Evolutionary conservation across 2,797 vertebrate genomes (phyloP).

Genomic region (Crocodylus rhombifer): DNA sequence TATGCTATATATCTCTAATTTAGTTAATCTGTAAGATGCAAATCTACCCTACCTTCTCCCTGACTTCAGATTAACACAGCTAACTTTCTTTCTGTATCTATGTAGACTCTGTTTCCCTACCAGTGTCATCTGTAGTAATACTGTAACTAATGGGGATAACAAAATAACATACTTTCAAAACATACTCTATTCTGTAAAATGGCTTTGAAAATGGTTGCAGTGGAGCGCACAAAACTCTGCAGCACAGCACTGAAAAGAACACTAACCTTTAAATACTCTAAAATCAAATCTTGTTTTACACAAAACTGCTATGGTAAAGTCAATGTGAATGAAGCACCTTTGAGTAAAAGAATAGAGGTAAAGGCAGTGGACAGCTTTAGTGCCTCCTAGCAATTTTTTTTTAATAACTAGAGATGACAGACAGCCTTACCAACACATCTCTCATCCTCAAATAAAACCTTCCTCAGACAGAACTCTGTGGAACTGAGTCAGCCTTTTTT

Average conservation of each 20-base stretch:
- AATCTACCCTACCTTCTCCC: no score
- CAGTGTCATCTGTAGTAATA: accelerated
- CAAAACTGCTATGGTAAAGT: conserved; percentile 49
- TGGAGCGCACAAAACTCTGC: background rate
- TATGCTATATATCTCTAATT: no score
- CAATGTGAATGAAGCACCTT: conserved; percentile 66
- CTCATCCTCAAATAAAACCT: conserved; percentile 78
- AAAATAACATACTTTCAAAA: background rate
- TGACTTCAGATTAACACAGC: no score
- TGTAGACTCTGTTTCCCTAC: background rate
- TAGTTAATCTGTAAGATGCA: no score
- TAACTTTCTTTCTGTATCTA: no score
- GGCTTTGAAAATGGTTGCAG: background rate
- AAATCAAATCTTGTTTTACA: conserved; percentile 74
- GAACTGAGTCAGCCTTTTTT: conserved; percentile 72
- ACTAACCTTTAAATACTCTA: conserved; percentile 56
- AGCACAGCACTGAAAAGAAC: conserved; percentile 37
- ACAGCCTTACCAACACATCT: conserved; percentile 70
- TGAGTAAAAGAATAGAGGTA: conserved; percentile 72
- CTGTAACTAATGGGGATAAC: background rate
- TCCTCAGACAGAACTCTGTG: conserved; percentile 58
- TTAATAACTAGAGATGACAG: conserved; percentile 76
- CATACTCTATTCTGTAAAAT: background rate
- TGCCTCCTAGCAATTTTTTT: conserved; percentile 73
- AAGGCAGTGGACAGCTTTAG: conserved; percentile 66